Conservation (phyloP, 2,888 invertebrate genomes). For the Nesidiocoris tenuis region DNA sequence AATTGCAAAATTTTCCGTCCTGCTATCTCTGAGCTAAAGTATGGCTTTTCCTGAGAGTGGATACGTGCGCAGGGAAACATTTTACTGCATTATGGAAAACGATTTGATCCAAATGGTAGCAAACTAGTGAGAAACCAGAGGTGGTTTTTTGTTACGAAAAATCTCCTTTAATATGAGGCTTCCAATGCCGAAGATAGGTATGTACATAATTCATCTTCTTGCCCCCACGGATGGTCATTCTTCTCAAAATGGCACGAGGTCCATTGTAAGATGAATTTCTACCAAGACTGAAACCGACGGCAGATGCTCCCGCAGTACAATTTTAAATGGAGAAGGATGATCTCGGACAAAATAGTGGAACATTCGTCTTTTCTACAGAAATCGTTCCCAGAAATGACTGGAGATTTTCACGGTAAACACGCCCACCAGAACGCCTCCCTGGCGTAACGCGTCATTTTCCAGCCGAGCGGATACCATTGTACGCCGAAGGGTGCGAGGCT, state of each 20-base stretch:
- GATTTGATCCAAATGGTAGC: no score
- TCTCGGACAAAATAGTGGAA: constrained; percentile 3
- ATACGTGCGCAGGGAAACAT: no score
- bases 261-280: not conserved
- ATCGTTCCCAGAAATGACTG: not conserved
- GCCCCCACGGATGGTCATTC: no score
- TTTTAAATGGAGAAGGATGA: constrained; percentile 10
- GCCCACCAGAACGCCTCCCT: not conserved
- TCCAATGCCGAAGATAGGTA: no score
- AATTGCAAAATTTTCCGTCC: no score
- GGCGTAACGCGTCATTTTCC: not conserved
- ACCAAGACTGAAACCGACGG: not conserved
- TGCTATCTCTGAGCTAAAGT: no score
- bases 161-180: no score
- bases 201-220: no score
- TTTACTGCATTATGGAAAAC: no score
- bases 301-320: constrained; percentile 6
- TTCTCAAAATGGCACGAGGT: not conserved
- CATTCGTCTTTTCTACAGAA: not conserved
- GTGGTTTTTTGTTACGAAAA: no score
- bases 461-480: not conserved
- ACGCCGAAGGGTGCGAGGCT: not conserved
- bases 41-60: no score
- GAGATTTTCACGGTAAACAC: not conserved
- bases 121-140: no score